Evolutionary conservation across 2,888 invertebrate genomes (phyloP).

Genomic region (Cosmia pyralina): DNA sequence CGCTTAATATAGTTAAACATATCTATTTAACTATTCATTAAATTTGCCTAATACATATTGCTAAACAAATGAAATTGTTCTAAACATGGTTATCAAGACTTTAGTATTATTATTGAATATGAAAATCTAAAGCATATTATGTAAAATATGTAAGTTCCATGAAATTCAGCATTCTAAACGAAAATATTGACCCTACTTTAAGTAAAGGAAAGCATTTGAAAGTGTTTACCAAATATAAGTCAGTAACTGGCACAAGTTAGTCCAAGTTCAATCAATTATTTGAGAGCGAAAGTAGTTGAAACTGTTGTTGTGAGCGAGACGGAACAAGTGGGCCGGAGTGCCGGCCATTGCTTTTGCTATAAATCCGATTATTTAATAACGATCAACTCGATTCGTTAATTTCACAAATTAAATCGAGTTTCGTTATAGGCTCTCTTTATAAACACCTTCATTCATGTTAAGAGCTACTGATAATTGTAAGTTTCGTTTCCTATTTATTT

Average conservation of each 20-base stretch:
- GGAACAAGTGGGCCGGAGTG: constrained; percentile 43
- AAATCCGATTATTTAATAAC: constrained; percentile 76
- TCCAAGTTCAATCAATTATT: constrained; percentile 66
- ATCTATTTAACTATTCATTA: background rate
- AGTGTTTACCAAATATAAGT: constrained; percentile 61
- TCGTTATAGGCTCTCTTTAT: constrained; percentile 80
- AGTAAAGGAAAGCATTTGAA: constrained; percentile 49
- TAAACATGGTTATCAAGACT: background rate
- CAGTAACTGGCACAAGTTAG: constrained; percentile 51
- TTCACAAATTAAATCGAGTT: constrained; percentile 83
- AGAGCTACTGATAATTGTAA: constrained; percentile 12
- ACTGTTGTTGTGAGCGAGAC: constrained; percentile 57
- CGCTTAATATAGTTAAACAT: background rate
- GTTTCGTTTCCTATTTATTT: constrained; percentile 1
- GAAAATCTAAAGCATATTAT: background rate
- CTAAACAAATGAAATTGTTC: background rate
- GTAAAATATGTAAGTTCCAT: constrained; percentile 18
- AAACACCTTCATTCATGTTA: constrained; percentile 88
- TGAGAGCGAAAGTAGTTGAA: constrained; percentile 68
- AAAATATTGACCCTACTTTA: constrained; percentile 18
- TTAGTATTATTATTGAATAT: constrained; percentile 4
- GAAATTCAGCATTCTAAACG: constrained; percentile 4
- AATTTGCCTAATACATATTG: background rate
- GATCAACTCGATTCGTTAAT: constrained; percentile 79
- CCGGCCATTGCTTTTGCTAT: constrained; percentile 67